Percentiles rank a stretch among this genome's conserved stretches.
These are phyloP conservation scores for Tragelaphus scriptus DNA, from an alignment of 2,113 vertebrate species.

Conservation along the genomic window DNA sequence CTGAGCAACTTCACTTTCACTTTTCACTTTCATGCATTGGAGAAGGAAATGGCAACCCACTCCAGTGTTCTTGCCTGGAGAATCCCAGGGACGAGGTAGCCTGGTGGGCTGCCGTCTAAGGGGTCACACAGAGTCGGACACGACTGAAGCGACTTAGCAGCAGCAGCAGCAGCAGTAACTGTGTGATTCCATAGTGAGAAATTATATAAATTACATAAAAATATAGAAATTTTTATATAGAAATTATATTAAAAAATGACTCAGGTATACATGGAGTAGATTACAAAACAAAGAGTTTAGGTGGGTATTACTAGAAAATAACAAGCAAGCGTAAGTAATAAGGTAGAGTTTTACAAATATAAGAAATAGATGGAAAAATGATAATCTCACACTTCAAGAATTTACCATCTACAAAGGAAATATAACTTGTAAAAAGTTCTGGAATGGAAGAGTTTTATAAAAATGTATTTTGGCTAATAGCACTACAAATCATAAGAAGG, in stretches of 20 bases:
- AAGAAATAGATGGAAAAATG: not conserved
- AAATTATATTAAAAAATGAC: not conserved
- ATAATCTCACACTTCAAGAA: not conserved
- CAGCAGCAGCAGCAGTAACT: too few species aligned
- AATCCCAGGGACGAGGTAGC: not conserved
- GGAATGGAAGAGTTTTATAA: not conserved
- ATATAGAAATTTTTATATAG: too few species aligned
- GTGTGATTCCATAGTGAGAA: too few species aligned
- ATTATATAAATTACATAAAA: too few species aligned
- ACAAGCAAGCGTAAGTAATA: not conserved
- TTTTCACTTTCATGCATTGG: not conserved
- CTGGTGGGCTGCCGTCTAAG: not conserved
- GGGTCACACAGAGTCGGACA: not conserved
- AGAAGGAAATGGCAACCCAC: not conserved
- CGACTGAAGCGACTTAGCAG: too few species aligned
- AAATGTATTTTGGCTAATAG: not conserved
- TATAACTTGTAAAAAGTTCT: not conserved
- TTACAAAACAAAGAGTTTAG: not conserved
- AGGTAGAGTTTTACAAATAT: not conserved
- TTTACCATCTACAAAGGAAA: not conserved
- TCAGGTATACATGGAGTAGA: not conserved
- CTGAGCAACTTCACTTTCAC: too few species aligned
- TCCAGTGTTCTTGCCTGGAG: not conserved
- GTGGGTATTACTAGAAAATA: not conserved
- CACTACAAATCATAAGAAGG: not conserved